Evolutionary conservation across 2,888 invertebrate species (phyloP).

Genomic region (Stenurella melanura): DNA sequence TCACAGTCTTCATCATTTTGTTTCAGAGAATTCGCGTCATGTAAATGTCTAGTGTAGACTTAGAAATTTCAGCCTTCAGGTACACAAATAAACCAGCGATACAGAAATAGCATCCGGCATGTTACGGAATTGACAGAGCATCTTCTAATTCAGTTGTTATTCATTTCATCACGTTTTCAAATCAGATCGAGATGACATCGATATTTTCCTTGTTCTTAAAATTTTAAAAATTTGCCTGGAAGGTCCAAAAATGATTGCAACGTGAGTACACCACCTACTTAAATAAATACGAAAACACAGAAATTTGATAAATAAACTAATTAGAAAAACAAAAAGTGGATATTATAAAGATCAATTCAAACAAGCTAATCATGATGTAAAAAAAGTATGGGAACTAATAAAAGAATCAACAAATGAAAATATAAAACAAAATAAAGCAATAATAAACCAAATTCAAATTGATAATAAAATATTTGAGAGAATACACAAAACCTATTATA

Average conservation of each 20-base stretch:
- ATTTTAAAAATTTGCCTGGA: background rate
- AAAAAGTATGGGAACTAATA: too few species aligned
- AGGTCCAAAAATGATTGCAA: background rate
- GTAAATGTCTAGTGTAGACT: background rate
- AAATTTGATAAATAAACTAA: too few species aligned
- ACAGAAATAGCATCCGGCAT: conserved; percentile 1
- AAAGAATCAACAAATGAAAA: too few species aligned
- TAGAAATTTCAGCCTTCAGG: background rate
- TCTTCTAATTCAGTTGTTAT: conserved; percentile 1
- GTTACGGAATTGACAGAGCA: conserved; percentile 6
- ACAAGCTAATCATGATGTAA: too few species aligned
- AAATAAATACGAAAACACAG: too few species aligned
- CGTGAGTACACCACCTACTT: too few species aligned
- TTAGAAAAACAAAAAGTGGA: too few species aligned
- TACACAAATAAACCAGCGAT: background rate
- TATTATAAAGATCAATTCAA: too few species aligned
- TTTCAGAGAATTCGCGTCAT: background rate
- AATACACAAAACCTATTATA: too few species aligned
- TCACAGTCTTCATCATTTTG: background rate
- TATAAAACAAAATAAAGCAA: too few species aligned
- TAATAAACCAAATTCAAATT: too few species aligned
- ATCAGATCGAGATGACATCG: background rate
- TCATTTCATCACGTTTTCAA: background rate
- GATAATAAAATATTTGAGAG: too few species aligned
- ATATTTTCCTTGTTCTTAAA: background rate